Conservation (phyloP, 2,888 invertebrate species). For the Pherbina coryleti region DNA sequence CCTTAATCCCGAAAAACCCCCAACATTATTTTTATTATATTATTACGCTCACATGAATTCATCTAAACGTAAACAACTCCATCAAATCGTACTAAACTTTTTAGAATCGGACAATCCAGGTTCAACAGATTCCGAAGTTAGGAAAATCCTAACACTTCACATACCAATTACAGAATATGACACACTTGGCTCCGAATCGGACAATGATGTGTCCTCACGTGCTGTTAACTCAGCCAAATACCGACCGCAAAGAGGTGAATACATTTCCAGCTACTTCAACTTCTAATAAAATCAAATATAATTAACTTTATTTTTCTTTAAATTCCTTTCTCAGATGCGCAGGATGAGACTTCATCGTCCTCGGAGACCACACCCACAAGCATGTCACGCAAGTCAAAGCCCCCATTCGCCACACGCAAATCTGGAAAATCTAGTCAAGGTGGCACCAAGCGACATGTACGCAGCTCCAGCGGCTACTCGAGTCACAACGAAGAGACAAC, state of each 20-base stretch:
- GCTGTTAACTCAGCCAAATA: conserved; percentile 71
- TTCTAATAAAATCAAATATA: no score
- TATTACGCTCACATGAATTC: conserved; percentile 46
- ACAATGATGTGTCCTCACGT: conserved; percentile 83
- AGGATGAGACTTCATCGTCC: conserved; percentile 83
- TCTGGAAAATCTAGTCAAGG: conserved; percentile 73
- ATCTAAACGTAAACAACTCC: conserved; percentile 52
- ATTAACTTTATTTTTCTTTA: not conserved
- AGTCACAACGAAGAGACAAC: conserved; percentile 89
- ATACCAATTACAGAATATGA: conserved; percentile 95
- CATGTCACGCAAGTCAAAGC: conserved; percentile 77
- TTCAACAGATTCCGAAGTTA: conserved; percentile 94
- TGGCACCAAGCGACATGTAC: conserved; percentile 77
- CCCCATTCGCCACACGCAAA: conserved; percentile 79
- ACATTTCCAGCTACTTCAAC: not conserved
- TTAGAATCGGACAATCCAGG: conserved; percentile 94
- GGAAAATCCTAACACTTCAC: conserved; percentile 92
- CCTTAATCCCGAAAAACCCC: not conserved
- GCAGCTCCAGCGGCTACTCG: conserved; percentile 85
- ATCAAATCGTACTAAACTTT: conserved; percentile 71
- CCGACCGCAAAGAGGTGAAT: conserved; percentile 67
- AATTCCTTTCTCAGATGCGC: conserved; percentile 71
- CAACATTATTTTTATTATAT: conserved; percentile 41
- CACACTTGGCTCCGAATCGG: conserved; percentile 83
- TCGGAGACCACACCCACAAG: conserved; percentile 82